Evolutionary conservation across 2,797 vertebrate species (phyloP).

Genomic region (Pangasius djambal): DNA sequence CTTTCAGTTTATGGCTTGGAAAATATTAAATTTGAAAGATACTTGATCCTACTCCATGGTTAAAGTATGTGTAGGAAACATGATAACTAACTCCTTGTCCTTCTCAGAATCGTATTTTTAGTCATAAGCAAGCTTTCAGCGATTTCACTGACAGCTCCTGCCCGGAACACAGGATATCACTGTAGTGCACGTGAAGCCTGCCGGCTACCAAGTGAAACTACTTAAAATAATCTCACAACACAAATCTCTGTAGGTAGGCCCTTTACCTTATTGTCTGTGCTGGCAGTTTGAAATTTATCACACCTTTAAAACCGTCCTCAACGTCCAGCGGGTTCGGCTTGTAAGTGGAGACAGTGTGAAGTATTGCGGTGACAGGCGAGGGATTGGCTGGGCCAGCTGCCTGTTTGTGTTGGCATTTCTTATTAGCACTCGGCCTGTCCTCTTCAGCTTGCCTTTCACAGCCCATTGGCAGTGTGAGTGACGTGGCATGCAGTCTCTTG

Average conservation of each 20-base stretch:
- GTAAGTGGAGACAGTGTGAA: slow-evolving; percentile 78
- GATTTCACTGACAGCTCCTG: slow-evolving; percentile 10
- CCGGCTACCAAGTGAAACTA: slow-evolving; percentile 20
- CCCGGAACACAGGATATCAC: slow-evolving; percentile 25
- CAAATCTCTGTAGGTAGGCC: slow-evolving; percentile 35
- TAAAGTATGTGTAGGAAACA: slow-evolving; percentile 31
- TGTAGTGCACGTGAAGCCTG: slow-evolving; percentile 1
- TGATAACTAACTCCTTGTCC: slow-evolving; percentile 30
- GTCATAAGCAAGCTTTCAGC: slow-evolving; percentile 28
- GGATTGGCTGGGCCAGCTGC: slow-evolving; percentile 69
- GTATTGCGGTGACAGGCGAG: slow-evolving; percentile 73
- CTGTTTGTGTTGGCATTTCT: slow-evolving; percentile 80
- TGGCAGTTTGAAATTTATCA: slow-evolving; percentile 37
- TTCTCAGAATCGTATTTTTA: slow-evolving; percentile 27
- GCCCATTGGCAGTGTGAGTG: slow-evolving; percentile 79
- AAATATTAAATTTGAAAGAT: slow-evolving; percentile 33
- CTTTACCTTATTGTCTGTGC: slow-evolving; percentile 22
- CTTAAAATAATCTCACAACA: slow-evolving; percentile 35
- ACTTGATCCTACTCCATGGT: slow-evolving; percentile 12
- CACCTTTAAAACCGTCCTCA: slow-evolving; percentile 60
- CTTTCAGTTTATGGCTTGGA: slow-evolving; percentile 27
- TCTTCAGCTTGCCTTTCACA: slow-evolving; percentile 78
- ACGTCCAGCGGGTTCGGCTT: slow-evolving; percentile 71
- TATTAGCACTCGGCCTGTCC: slow-evolving; percentile 67
- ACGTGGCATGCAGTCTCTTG: slow-evolving; percentile 75